Conservation (phyloP, 2,797 vertebrate species). For the Tachyglossus aculeatus region DNA sequence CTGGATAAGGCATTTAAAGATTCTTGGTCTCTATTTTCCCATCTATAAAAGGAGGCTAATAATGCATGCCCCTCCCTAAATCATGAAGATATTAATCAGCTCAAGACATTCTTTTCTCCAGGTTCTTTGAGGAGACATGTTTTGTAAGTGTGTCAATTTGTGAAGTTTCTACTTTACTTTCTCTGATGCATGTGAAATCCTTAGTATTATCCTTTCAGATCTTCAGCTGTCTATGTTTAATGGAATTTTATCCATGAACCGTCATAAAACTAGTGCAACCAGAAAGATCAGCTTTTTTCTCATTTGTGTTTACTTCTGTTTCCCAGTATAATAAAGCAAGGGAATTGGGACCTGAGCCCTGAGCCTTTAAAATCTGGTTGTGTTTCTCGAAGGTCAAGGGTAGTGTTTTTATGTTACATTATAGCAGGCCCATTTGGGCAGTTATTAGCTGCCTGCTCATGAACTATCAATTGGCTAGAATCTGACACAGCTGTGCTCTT, state of each 20-base stretch:
- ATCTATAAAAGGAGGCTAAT: too few species aligned
- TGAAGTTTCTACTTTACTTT: too few species aligned
- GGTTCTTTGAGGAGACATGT: too few species aligned
- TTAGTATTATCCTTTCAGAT: too few species aligned
- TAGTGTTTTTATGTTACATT: background rate
- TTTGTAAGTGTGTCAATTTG: too few species aligned
- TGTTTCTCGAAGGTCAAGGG: background rate
- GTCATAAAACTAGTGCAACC: background rate
- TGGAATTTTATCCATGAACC: background rate
- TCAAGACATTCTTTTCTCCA: too few species aligned
- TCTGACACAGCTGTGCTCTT: slow-evolving; percentile 50
- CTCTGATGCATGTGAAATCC: too few species aligned
- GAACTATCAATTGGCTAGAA: slow-evolving; percentile 39
- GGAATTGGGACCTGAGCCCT: background rate
- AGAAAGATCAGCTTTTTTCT: background rate
- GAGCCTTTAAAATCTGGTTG: background rate
- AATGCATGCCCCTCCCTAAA: too few species aligned
- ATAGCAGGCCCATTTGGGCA: slow-evolving; percentile 13
- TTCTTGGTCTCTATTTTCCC: too few species aligned
- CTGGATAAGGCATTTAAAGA: too few species aligned
- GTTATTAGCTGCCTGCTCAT: slow-evolving; percentile 23
- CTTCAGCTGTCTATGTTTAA: too few species aligned
- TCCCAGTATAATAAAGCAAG: background rate
- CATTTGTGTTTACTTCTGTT: background rate
- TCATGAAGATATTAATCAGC: too few species aligned